These are phyloP conservation scores for Synanthedon formicaeformis DNA, from an alignment of 2,888 invertebrate genomes.

Conservation along the genomic window DNA sequence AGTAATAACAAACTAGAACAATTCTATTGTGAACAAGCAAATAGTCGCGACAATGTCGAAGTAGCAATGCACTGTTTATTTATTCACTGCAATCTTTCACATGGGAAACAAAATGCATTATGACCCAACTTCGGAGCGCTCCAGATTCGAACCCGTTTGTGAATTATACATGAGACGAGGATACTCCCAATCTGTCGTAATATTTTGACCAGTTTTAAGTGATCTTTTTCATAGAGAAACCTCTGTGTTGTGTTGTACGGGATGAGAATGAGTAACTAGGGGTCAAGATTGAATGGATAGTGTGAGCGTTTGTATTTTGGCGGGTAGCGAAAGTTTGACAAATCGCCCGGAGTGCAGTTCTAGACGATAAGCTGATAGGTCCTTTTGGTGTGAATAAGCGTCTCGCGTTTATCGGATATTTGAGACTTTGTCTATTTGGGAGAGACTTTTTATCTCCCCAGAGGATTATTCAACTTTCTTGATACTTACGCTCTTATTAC, in stretches of 20 bases:
- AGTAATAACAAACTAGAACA: too few relatives aligned
- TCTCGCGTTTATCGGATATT: constrained; percentile 31
- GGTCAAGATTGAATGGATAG: constrained; percentile 21
- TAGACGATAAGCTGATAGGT: constrained; percentile 46
- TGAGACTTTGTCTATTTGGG: constrained; percentile 22
- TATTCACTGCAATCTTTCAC: constrained; percentile 44
- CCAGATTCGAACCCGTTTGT: constrained; percentile 42
- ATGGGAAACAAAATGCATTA: constrained; percentile 41
- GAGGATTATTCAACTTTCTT: neutral
- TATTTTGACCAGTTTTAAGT: constrained; percentile 21
- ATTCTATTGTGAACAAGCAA: too few relatives aligned
- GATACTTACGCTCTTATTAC: too few relatives aligned
- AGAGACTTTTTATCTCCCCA: constrained; percentile 2
- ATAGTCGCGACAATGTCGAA: too few relatives aligned
- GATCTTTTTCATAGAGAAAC: constrained; percentile 13
- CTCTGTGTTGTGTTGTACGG: neutral
- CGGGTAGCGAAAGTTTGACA: constrained; percentile 49
- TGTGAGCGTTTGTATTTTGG: constrained; percentile 35
- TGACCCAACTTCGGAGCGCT: constrained; percentile 26
- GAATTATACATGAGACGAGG: constrained; percentile 58
- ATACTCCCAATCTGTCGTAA: constrained; percentile 53
- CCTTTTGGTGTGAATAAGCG: constrained; percentile 20
- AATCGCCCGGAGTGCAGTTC: constrained; percentile 47
- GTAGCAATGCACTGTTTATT: constrained; percentile 3
- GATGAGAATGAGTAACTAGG: constrained; percentile 1